Base-by-base conservation (phyloP, 2,797 vertebrate genomes). In the Mycteria americana region DNA sequence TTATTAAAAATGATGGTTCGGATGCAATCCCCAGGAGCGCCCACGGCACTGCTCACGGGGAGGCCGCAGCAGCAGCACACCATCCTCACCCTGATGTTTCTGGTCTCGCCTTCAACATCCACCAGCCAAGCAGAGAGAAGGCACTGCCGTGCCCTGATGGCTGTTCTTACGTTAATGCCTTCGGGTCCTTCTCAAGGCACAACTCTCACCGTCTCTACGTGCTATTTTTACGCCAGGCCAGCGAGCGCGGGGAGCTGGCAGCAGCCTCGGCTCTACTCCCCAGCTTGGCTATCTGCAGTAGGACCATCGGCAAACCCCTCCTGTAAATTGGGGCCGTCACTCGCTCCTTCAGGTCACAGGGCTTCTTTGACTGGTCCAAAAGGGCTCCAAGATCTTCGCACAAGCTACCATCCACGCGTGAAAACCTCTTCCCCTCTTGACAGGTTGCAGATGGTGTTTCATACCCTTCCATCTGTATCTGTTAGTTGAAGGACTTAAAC, bases 1-100 rank as follows among this genome's bases (percentile, higher is more conserved):
- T 25, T 31, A 10, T 3, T 25, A 6, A 12, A 45, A 68, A 8
- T 1, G 33, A 21, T 0, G 2, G 16, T 33, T 57, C 28, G 15
- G 57, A 11, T 4, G 4, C 21, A 39, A 8, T 11, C 51, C 51
- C 50, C 9, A 7, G 43, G 59, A n/a, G 37, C 2, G 11, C 37
- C 37, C 33, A 11, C 0, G 10, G 43, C 39, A 14, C 23, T 12
- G 64, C 79, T 35, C 10, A 0, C 48, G 28, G 45, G 30, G 50
- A 28, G 35, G 8, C 31, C 27, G 0, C 50, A 13, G 72, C 86
- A 13, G 64, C 64, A 21, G n/a, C 64, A 6, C 86, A 4, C 18
- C 37, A 5, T 23, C 67, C 67, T 50, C 17, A 2, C 50, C 68
- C 45, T 7, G 33, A 27, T 5, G 45, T 3, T 28, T 12, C 68